Evolutionary conservation across 92 coral and sea anemone genomes (phyloP).

Genomic region (Micromussa lordhowensis): DNA sequence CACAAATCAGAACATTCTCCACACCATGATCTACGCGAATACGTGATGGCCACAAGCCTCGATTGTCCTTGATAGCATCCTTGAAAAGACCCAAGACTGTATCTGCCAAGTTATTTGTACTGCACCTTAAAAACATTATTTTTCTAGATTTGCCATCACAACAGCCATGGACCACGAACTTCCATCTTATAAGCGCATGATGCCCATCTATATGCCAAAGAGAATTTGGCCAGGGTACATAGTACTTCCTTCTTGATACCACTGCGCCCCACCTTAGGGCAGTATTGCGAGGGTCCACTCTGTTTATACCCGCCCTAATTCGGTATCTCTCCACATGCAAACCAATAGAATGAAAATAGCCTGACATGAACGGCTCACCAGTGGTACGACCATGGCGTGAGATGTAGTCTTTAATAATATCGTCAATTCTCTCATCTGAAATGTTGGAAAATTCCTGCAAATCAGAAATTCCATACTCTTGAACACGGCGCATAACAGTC

Average conservation of each 20-base stretch:
- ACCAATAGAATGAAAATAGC: no score
- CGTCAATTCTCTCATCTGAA: constrained; percentile 63
- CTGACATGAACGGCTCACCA: constrained; percentile 76
- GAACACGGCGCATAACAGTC: constrained; percentile 66
- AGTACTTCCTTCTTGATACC: constrained; percentile 54
- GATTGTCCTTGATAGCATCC: constrained; percentile 52
- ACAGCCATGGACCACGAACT: no score
- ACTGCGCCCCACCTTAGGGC: constrained; percentile 71
- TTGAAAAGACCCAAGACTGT: constrained; percentile 64
- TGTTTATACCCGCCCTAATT: no score
- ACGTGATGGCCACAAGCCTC: constrained; percentile 73
- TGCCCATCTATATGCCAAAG: constrained; percentile 48
- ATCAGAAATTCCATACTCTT: constrained; percentile 46
- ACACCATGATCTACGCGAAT: constrained; percentile 75
- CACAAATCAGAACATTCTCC: constrained; percentile 70
- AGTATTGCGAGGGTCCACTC: no score
- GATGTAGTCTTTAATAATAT: constrained; percentile 67
- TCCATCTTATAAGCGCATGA: no score
- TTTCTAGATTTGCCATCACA: constrained; percentile 77
- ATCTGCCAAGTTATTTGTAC: constrained; percentile 65
- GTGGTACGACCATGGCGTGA: constrained; percentile 76
- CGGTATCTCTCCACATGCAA: no score
- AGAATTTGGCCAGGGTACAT: constrained; percentile 40
- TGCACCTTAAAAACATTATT: constrained; percentile 63
- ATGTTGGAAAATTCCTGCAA: constrained; percentile 65